Evolutionary conservation across 2,113 vertebrate genomes (phyloP), one percentile per base, ranked within the genome.

Genomic region (Cromileptes altivelis): DNA sequence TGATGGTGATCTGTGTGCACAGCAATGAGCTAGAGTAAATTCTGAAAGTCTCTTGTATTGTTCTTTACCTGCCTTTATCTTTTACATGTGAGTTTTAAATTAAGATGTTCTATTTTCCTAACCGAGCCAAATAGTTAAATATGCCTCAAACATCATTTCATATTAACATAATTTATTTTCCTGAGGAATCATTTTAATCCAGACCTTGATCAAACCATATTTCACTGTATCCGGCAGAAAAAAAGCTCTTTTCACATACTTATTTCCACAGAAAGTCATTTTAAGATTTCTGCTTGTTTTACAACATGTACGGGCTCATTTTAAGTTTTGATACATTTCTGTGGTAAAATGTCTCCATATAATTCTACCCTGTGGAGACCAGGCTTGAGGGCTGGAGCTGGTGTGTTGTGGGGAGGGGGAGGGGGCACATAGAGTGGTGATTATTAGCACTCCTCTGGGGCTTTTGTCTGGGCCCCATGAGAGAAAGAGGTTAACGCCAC

Each of bases 401-500:
- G n/a, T 21, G 42, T 27, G 56, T 1, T 60, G 57, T 25, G 62
- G 40, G 70, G 75, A 11, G 40, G 40, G 6, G 76, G 75, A 63
- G 14, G 85, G 80, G 88, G 60, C 12, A 21, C 81, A 80, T 53
- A 49, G 85, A 73, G 78, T 75, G 90, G 85, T 95, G 94, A 95
- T 95, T 94, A 95, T 93, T 88, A 93, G 91, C 80, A 45, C 85
- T 95, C 94, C 94, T 94, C 73, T 71, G 94, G 92, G 93, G 86
- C 90, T 94, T 94, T 94, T 93, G 94, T 94, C 93, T 93, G 85
- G 83, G 91, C 64, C 94, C 93, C 94, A 87, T 76, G 94, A 94
- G 94, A 85, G 75, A 92, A 91, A 68, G 84, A 93, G 94, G 94
- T 95, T 94, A 95, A 95, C 70, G 92, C 91, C 93, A 95, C 94